These are phyloP conservation scores for Polypterus senegalus DNA, from an alignment of 2,113 vertebrate species.

Conservation along the genomic window DNA sequence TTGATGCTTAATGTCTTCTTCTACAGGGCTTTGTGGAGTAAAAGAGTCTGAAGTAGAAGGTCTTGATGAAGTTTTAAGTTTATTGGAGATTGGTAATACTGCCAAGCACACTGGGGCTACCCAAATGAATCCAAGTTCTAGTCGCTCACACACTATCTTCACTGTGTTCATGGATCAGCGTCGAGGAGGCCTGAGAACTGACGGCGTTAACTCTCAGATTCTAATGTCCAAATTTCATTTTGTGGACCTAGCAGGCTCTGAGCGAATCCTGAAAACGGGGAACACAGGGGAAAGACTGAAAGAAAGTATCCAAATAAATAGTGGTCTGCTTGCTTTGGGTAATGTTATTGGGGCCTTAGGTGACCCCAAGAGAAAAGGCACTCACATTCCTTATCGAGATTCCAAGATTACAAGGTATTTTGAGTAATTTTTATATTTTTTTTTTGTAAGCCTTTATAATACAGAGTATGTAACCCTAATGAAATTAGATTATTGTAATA, in stretches of 20 bases:
- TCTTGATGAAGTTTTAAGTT: conserved; percentile 86
- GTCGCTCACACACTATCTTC: conserved; percentile 89
- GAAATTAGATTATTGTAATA: no score
- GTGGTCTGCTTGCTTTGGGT: conserved; percentile 80
- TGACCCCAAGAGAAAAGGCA: conserved; percentile 76
- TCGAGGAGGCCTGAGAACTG: conserved; percentile 48
- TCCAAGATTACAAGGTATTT: conserved; percentile 91
- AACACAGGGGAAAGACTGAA: conserved; percentile 84
- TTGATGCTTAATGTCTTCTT: background rate
- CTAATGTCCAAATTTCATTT: conserved; percentile 91
- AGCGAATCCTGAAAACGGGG: conserved; percentile 79
- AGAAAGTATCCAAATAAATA: conserved; percentile 95
- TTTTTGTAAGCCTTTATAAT: no score
- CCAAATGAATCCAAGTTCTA: conserved; percentile 79
- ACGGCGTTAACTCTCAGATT: conserved; percentile 47
- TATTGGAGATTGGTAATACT: conserved; percentile 84
- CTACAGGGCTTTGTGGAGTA: conserved; percentile 76
- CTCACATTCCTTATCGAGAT: conserved; percentile 88
- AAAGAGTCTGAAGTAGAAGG: conserved; percentile 90
- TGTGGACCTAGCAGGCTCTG: conserved; percentile 86
- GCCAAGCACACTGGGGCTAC: conserved; percentile 87
- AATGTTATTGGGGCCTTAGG: conserved; percentile 91
- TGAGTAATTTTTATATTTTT: background rate
- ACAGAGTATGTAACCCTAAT: no score
- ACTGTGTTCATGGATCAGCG: conserved; percentile 86